phyloP scores from a whole-genome alignment of 2,797 vertebrate genomes.

The Diplodus puntazzo region DNA sequence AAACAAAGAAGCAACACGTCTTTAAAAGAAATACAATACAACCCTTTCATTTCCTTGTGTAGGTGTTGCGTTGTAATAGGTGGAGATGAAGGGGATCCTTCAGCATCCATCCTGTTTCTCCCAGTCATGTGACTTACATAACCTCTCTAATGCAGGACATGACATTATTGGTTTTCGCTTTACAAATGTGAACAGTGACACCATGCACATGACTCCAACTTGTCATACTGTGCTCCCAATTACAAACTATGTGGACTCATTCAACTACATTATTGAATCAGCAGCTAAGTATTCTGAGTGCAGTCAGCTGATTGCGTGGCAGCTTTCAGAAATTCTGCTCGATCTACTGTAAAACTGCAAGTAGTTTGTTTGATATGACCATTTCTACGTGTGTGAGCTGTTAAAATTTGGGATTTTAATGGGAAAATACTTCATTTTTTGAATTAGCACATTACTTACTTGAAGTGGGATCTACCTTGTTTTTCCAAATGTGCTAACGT shows the following conservation, averaged over 20 bases:
- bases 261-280: conserved; percentile 78
- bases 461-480: too few relatives aligned
- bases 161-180: conserved; percentile 54
- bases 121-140: conserved; percentile 53
- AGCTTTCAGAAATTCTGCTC: neutral
- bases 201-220: conserved; percentile 78
- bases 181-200: conserved; percentile 59
- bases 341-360: too few relatives aligned
- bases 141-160: conserved; percentile 55
- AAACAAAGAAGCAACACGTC: neutral
- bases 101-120: conserved; percentile 23
- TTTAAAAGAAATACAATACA: neutral
- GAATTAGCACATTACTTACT: too few relatives aligned
- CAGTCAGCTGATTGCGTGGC: conserved; percentile 63
- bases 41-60: neutral
- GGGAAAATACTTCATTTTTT: too few relatives aligned
- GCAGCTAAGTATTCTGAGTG: conserved; percentile 48
- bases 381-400: too few relatives aligned
- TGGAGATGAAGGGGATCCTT: conserved; percentile 4
- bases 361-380: too few relatives aligned
- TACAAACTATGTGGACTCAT: conserved; percentile 68
- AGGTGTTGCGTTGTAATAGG: neutral
- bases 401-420: too few relatives aligned
- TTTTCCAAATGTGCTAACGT: too few relatives aligned
- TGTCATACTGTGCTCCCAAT: conserved; percentile 69